Conservation (phyloP, 2,113 vertebrate species). For the Austrofundulus limnaeus region DNA sequence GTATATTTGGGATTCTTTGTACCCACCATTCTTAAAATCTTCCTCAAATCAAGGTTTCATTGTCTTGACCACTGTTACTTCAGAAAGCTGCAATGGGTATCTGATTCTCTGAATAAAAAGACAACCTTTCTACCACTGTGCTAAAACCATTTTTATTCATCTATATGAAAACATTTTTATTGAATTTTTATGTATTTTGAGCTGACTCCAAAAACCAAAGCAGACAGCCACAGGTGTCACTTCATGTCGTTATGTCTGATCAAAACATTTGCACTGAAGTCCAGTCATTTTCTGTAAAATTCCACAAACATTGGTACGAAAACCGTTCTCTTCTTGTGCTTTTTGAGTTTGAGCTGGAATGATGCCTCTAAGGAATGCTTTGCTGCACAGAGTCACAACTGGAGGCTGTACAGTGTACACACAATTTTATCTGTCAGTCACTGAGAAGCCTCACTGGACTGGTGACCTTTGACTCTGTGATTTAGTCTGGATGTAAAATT, state of each 20-base stretch:
- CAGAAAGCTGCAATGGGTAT: too few relatives aligned
- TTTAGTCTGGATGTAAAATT: slow-evolving; percentile 28
- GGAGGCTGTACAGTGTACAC: slow-evolving; percentile 33
- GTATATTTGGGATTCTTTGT: too few relatives aligned
- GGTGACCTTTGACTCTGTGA: slow-evolving; percentile 16
- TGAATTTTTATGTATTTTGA: too few relatives aligned
- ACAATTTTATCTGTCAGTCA: slow-evolving; percentile 43
- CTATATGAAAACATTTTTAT: too few relatives aligned
- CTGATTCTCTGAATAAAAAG: too few relatives aligned
- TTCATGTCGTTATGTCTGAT: background rate
- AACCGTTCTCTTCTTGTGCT: slow-evolving; percentile 8
- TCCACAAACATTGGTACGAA: background rate
- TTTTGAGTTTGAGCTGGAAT: slow-evolving; percentile 17
- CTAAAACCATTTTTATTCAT: too few relatives aligned
- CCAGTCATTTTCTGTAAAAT: background rate
- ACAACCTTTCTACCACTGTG: too few relatives aligned
- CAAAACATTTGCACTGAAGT: background rate
- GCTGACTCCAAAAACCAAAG: too few relatives aligned
- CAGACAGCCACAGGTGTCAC: too few relatives aligned
- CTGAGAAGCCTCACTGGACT: slow-evolving; percentile 27
- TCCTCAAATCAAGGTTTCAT: too few relatives aligned
- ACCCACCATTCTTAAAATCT: too few relatives aligned
- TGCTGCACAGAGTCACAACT: slow-evolving; percentile 40
- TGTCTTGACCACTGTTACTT: too few relatives aligned
- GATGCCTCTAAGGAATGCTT: slow-evolving; percentile 17